Evolutionary conservation across 2,113 vertebrate genomes (phyloP), one percentile per base, ranked within the genome.

Genomic region (Megalops atlanticus): DNA sequence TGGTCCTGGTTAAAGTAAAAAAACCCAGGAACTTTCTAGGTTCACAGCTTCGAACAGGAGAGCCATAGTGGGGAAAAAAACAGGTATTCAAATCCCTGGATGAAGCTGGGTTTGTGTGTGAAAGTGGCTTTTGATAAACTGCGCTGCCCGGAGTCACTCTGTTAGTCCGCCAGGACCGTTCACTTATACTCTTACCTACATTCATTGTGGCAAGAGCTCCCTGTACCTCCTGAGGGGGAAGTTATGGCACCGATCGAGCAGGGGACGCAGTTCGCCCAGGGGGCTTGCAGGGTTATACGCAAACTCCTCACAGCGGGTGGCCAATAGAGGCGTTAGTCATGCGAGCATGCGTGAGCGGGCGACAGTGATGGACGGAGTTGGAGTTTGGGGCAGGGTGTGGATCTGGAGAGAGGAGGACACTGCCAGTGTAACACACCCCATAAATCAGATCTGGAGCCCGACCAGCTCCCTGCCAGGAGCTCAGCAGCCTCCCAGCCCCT

Each of bases 371-470:
- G 40, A 47, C 47, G 12, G 2, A 40, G n/a, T 7, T 40, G 24
- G 40, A 31, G n/a, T 76, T 76, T 76, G 41, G 41, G 24, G 3
- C 31, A 47, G 11, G 24, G 41, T 40, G 45, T n/a, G 74, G 45
- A 76, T 24, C 27, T 3, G n/a, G 41, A n/a, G 24, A 58, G 12
- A 39, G 40, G 31, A 47, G 47, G 74, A n/a, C 45, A 45, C 45
- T 31, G 45, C 40, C 31, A n/a, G 8, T 47, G 27, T 47, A 45
- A 76, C 74, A 76, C 11, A 41, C 74, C n/a, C 31, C 74, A 76
- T 76, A 47, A 76, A 76, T 76, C 74, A 76, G 74, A 76, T 47
- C 18, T 3, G 33, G n/a, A n/a, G 41, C 16, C 45, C 43, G 18
- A 47, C 41, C 41, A n/a, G 74, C 11, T 33, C 21, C n/a, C 36